Conservation (phyloP, 2,113 vertebrate species). For the Etheostoma cragini region DNA sequence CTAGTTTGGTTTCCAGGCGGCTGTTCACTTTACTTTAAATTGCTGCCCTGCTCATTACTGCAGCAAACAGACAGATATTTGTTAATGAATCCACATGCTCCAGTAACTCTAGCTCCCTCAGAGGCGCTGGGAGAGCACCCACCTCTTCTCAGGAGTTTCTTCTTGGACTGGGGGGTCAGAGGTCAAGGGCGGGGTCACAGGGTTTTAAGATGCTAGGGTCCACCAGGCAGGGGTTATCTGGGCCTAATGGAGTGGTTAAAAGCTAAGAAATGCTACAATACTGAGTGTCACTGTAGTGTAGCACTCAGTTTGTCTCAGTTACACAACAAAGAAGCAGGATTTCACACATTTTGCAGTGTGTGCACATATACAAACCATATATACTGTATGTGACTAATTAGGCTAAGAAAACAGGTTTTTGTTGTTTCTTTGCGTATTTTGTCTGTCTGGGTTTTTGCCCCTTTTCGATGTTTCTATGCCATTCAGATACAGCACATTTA, state of each 20-base stretch:
- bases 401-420: background rate
- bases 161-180: slow-evolving; percentile 64
- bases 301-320: slow-evolving; percentile 16
- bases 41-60: slow-evolving; percentile 79
- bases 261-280: slow-evolving; percentile 57
- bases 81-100: slow-evolving; percentile 85
- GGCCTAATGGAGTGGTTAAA: slow-evolving; percentile 83
- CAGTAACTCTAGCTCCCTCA: slow-evolving; percentile 69
- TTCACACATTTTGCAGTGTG: background rate
- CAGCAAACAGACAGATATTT: slow-evolving; percentile 87
- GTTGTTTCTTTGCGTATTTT: background rate
- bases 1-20: slow-evolving; percentile 65
- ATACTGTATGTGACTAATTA: background rate
- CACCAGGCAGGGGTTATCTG: slow-evolving; percentile 81
- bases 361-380: background rate
- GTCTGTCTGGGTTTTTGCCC: background rate
- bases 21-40: slow-evolving; percentile 73
- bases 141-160: slow-evolving; percentile 68
- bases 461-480: slow-evolving; percentile 21
- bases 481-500: slow-evolving; percentile 31
- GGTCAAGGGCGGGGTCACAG: slow-evolving; percentile 84
- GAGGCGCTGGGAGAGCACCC: slow-evolving; percentile 49
- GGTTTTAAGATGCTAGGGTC: slow-evolving; percentile 79
- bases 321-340: slow-evolving; percentile 22
- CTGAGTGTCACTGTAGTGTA: slow-evolving; percentile 33